Conservation (phyloP, 2,888 invertebrate genomes). For the Rhagonycha lutea region DNA sequence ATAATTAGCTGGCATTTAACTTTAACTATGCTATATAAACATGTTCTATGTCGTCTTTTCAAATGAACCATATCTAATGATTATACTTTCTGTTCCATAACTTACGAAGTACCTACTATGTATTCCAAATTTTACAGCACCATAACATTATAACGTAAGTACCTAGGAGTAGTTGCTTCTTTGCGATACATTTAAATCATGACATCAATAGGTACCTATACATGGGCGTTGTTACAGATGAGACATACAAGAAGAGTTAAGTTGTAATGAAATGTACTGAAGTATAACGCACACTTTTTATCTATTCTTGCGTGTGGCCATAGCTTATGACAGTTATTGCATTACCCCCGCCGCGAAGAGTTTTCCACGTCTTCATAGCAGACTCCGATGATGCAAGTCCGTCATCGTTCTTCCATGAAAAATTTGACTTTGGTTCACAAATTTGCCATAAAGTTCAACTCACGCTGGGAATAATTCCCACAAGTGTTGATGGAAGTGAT, state of each 20-base stretch:
- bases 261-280: conserved; percentile 17
- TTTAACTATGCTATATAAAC: no score
- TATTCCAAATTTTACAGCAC: background rate
- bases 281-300: conserved; percentile 34
- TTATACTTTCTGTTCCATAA: no score
- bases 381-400: conserved; percentile 3
- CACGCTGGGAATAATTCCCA: conserved; percentile 15
- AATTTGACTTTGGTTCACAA: conserved; percentile 8
- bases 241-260: conserved; percentile 19
- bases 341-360: conserved; percentile 27
- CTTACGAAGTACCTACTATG: no score
- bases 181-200: background rate
- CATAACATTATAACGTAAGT: background rate
- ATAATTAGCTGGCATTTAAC: no score
- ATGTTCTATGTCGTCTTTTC: no score
- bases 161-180: background rate
- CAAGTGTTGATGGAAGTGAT: conserved; percentile 37
- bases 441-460: conserved; percentile 21
- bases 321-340: conserved; percentile 36
- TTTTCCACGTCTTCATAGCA: conserved; percentile 23
- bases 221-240: background rate
- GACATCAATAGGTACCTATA: background rate
- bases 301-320: conserved; percentile 38
- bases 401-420: background rate
- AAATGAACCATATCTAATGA: no score